Evolutionary conservation across 2,113 vertebrate species (phyloP), one percentile per base, ranked within the genome.

Genomic region (Lathamus discolor): DNA sequence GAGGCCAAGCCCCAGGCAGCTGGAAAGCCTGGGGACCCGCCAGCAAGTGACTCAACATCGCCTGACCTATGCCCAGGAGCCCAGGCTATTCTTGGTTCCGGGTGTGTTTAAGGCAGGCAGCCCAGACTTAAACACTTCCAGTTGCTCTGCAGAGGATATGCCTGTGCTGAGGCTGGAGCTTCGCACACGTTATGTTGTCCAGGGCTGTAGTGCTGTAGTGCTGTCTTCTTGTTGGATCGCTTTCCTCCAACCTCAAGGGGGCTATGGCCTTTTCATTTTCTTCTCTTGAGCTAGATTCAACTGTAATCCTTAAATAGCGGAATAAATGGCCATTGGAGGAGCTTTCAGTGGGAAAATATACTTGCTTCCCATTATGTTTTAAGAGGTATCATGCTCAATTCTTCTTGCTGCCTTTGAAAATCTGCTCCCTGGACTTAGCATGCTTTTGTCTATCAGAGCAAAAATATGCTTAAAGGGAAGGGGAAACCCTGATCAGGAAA

Each of bases 11-110:
- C 73, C 74, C 9, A 52, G 93, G 83, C 96, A 93, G 93, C 83
- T 72, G 94, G 88, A 88, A 35, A 61, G 63, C 49, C 76, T 91
- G 91, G 83, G 93, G 14, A 20, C 44, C 2, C 33, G 94, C 96
- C 96, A 93, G 93, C 88, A 5, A 83, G 94, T 96, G 94, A 96
- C 86, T 96, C 94, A 96, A 94, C 96, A 88, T 57, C 93, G 88
- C 93, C 96, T 95, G 96, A 93, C 93, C 93, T 33, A 69, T 46
- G 82, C 84, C 92, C 73, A 7, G 72, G 37, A 88, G 83, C 3
- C 77, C 52, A 6, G 83, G 57, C 93, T 96, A 93, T 96, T 96
- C 89, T 92, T 37, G 93, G 86, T 27, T 28, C 7, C 17, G 72
- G 67, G 5, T 46, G 82, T 80, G 86, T 73, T 88, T 29, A 24